These are phyloP conservation scores for Megaceryle torquata DNA, from an alignment of 2,113 vertebrate genomes.

Conservation along the genomic window DNA sequence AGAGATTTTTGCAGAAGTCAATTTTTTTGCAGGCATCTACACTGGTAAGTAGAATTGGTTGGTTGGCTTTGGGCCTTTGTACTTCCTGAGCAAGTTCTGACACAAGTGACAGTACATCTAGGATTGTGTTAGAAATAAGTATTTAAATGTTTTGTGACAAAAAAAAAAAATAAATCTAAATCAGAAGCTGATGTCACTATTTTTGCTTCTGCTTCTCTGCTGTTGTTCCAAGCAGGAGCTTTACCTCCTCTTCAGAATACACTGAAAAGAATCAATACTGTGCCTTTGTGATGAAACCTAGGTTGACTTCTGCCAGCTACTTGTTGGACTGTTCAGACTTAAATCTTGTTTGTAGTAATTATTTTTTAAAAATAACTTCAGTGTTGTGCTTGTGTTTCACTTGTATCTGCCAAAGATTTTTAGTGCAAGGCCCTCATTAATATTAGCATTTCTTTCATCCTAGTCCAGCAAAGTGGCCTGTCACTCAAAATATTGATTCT, in stretches of 20 bases:
- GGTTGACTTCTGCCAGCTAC: neutral
- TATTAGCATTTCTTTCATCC: slow-evolving; percentile 6
- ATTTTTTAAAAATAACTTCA: neutral
- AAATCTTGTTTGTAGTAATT: neutral
- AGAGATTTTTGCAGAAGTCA: too few relatives aligned
- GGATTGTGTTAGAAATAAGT: neutral
- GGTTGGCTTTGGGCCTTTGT: neutral
- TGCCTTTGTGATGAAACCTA: neutral
- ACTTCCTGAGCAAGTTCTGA: neutral
- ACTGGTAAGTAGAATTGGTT: neutral
- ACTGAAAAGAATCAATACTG: neutral
- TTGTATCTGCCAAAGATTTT: neutral
- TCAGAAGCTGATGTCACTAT: neutral
- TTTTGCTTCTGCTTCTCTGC: neutral
- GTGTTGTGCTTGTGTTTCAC: neutral
- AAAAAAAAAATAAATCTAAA: neutral
- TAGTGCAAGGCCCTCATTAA: neutral
- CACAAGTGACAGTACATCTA: neutral
- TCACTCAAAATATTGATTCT: neutral
- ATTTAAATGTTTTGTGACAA: neutral
- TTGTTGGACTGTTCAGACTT: neutral
- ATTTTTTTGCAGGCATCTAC: neutral
- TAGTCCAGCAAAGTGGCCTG: neutral
- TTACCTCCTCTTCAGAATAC: neutral
- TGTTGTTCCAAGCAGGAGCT: neutral